phyloP scores from a whole-genome alignment of 2,888 invertebrate species.

The Orchesella flavescens region DNA sequence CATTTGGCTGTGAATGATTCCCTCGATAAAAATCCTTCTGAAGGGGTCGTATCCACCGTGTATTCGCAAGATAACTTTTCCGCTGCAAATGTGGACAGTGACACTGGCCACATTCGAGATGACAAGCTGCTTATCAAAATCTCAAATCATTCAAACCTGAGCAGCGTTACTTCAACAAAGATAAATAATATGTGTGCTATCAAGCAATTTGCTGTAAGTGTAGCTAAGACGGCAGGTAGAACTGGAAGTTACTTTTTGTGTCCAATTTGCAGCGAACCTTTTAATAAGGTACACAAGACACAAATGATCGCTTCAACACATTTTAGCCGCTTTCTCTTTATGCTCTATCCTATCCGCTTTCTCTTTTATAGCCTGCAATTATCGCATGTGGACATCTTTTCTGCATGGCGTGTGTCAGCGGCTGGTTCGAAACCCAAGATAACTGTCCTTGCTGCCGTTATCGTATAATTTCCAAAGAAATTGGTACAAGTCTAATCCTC shows the following conservation, averaged over 20 bases:
- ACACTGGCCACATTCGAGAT: background rate
- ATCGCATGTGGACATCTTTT: slow-evolving; percentile 50
- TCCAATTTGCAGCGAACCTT: slow-evolving; percentile 45
- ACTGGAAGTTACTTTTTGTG: slow-evolving; percentile 34
- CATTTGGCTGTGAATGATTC: background rate
- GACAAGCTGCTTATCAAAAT: background rate
- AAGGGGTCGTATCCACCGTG: background rate
- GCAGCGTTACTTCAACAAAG: background rate
- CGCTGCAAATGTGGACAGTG: background rate
- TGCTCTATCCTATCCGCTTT: background rate
- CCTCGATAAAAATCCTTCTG: background rate
- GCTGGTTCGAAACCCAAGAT: slow-evolving; percentile 49
- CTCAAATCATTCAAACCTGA: background rate
- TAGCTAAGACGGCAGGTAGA: background rate
- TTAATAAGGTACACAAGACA: slow-evolving; percentile 7
- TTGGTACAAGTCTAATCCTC: background rate
- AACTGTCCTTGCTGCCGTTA: slow-evolving; percentile 54
- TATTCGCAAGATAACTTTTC: background rate
- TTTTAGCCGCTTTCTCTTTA: background rate
- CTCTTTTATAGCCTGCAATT: slow-evolving; percentile 38
- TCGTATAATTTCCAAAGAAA: slow-evolving; percentile 29
- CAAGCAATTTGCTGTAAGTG: background rate
- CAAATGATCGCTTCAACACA: background rate
- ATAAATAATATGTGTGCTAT: background rate
- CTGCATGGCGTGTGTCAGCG: slow-evolving; percentile 36